phyloP scores from a whole-genome alignment of 2,888 invertebrate species.

The Parthenolecanium corni region DNA sequence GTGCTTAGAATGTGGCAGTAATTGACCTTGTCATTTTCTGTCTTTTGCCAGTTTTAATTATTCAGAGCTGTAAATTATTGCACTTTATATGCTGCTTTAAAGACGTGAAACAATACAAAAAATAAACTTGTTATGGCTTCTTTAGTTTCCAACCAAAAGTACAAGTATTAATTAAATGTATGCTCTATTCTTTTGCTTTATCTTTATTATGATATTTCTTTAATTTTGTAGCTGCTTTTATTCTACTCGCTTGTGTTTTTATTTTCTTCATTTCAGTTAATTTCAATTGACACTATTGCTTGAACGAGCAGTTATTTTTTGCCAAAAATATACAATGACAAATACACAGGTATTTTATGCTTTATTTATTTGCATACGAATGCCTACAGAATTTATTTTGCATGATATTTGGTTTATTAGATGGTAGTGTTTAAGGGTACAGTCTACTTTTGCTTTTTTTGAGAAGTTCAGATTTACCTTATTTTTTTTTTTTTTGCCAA shows the following conservation, averaged over 20 bases:
- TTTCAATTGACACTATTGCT: slow-evolving; percentile 14
- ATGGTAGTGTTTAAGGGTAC: too few species aligned
- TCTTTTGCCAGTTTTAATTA: too few species aligned
- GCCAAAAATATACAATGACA: slow-evolving; percentile 40
- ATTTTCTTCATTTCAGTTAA: slow-evolving; percentile 16
- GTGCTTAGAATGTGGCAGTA: too few species aligned
- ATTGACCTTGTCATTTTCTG: too few species aligned
- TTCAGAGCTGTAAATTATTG: too few species aligned
- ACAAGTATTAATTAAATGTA: too few species aligned
- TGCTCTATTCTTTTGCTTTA: too few species aligned
- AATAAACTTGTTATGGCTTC: too few species aligned
- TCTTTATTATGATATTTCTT: too few species aligned
- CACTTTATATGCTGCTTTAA: too few species aligned
- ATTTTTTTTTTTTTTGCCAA: slow-evolving; percentile 36
- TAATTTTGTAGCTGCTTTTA: not conserved
- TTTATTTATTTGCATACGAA: not conserved
- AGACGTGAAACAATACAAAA: too few species aligned
- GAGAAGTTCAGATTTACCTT: slow-evolving; percentile 35
- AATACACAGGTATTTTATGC: slow-evolving; percentile 47
- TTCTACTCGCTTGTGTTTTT: slow-evolving; percentile 6
- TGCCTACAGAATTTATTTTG: not conserved
- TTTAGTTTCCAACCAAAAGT: too few species aligned
- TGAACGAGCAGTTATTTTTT: slow-evolving; percentile 14
- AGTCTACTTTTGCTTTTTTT: not conserved
- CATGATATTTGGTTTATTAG: not conserved